These are phyloP conservation scores for Echinops telfairi DNA, from an alignment of 2,113 vertebrate species.

Conservation along the genomic window DNA sequence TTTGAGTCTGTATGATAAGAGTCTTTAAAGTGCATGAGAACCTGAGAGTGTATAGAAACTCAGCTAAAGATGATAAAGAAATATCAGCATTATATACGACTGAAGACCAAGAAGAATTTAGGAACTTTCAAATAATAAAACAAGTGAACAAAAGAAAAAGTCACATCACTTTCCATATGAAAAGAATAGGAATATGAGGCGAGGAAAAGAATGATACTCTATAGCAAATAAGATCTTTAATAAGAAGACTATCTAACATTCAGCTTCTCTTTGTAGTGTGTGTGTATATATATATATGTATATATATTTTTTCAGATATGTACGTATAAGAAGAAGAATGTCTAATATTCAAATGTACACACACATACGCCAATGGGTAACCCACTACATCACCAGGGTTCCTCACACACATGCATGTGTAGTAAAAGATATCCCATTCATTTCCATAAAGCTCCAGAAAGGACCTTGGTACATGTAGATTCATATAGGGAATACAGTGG, in stretches of 20 bases:
- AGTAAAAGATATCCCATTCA: not conserved
- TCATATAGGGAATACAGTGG: not conserved
- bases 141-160: not conserved
- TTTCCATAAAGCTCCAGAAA: conserved; percentile 30
- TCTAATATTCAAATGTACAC: not conserved
- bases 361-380: not conserved
- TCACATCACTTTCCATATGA: not conserved
- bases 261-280: not conserved
- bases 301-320: no score
- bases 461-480: not conserved
- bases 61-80: conserved; percentile 36
- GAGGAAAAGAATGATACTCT: not conserved
- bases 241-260: not conserved
- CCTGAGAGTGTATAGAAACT: not conserved
- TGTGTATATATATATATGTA: not conserved
- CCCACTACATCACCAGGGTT: no score
- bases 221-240: not conserved
- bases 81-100: not conserved
- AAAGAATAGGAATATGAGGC: not conserved
- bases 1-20: not conserved
- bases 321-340: not conserved
- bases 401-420: not conserved
- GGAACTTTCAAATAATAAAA: no score
- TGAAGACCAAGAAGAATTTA: no score
- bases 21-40: not conserved